Conservation (phyloP, 2,113 vertebrate species). For the Anolis sagrei region DNA sequence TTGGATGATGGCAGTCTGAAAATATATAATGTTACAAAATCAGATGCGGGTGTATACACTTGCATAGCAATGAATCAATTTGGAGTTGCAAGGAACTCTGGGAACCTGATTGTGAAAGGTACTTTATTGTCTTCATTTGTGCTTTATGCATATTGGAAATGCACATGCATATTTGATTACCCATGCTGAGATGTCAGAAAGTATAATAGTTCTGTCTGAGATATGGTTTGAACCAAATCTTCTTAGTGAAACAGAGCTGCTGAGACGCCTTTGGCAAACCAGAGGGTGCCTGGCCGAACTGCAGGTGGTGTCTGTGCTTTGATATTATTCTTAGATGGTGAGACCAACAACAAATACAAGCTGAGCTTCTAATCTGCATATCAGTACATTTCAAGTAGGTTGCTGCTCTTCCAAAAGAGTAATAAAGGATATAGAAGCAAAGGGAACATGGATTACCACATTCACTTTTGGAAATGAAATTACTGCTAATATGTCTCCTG, state of each 20-base stretch:
- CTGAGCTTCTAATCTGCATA: background rate
- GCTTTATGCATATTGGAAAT: background rate
- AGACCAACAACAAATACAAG: background rate
- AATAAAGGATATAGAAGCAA: background rate
- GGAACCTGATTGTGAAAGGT: conserved; percentile 87
- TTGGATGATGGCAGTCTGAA: conserved; percentile 83
- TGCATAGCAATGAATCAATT: conserved; percentile 87
- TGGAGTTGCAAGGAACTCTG: conserved; percentile 81
- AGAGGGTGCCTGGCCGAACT: background rate
- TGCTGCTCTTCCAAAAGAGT: background rate
- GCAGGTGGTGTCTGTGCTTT: background rate
- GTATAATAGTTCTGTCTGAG: background rate
- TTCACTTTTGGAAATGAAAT: background rate
- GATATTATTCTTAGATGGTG: conserved; percentile 7
- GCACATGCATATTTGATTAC: background rate
- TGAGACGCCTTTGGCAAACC: conserved; percentile 21
- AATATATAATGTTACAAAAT: conserved; percentile 82
- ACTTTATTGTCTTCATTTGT: conserved; percentile 46
- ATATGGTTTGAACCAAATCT: conserved; percentile 17
- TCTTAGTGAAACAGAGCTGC: conserved; percentile 5
- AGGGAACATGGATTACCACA: background rate
- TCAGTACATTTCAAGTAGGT: background rate
- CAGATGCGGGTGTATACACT: conserved; percentile 81
- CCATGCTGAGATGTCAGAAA: background rate
- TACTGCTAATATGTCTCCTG: background rate